A percentile compares a stretch with the other conserved stretches of the same genome.
Conservation (phyloP, 2,113 vertebrate species). For the Panurus biarmicus region DNA sequence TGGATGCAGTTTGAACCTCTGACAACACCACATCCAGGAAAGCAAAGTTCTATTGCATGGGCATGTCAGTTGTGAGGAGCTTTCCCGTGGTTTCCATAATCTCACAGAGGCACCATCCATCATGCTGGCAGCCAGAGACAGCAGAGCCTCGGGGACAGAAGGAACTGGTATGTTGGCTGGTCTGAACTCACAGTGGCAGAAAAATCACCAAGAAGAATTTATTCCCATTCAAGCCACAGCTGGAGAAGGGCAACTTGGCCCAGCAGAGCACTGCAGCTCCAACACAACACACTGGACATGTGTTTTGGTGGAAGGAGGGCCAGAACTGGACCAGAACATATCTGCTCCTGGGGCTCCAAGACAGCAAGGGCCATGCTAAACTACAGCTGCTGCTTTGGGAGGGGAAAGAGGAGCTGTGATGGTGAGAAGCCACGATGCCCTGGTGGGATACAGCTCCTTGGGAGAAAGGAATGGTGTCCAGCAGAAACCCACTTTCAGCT, state of each 20-base stretch:
- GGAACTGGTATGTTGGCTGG: not conserved
- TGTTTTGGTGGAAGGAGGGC: rapidly evolving
- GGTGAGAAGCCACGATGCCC: rapidly evolving
- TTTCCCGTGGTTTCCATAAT: not conserved
- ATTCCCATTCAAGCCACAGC: not conserved
- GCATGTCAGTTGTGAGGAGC: not conserved
- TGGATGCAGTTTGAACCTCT: not conserved
- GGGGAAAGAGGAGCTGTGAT: not conserved
- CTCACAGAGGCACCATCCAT: not conserved
- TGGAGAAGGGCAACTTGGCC: not conserved
- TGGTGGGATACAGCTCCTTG: not conserved
- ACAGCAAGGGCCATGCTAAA: not conserved
- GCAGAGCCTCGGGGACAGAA: not conserved
- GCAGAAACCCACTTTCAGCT: not conserved
- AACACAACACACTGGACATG: not conserved
- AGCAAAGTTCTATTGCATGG: not conserved
- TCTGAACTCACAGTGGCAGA: not conserved
- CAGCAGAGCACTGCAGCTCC: not conserved
- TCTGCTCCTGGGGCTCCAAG: not conserved
- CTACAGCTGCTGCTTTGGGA: not conserved
- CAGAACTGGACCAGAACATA: not conserved
- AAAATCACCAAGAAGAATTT: not conserved
- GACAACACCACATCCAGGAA: not conserved
- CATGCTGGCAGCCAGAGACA: not conserved
- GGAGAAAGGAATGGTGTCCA: not conserved